phyloP scores from a whole-genome alignment of 2,113 vertebrate genomes.

The Hippoglossus stenolepis region DNA sequence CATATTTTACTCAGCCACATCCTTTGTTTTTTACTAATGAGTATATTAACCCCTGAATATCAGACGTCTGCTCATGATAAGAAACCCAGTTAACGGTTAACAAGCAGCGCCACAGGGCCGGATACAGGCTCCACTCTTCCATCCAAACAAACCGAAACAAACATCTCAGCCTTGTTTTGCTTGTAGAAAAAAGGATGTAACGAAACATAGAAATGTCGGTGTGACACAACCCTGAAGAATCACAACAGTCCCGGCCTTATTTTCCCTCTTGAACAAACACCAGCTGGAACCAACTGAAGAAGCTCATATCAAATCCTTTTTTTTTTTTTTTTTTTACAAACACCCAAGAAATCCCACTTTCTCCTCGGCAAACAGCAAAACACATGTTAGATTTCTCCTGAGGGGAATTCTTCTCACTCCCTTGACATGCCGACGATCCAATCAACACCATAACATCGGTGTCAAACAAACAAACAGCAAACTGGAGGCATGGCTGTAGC shows the following conservation, averaged over 20 bases:
- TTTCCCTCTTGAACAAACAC: slow-evolving; percentile 2
- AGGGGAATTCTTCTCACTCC: slow-evolving; percentile 34
- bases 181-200: neutral
- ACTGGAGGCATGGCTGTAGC: slow-evolving; percentile 15
- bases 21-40: neutral
- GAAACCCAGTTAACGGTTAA: neutral
- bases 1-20: neutral
- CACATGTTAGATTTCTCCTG: slow-evolving; percentile 15
- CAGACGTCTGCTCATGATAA: neutral
- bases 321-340: slow-evolving; percentile 28
- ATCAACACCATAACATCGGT: slow-evolving; percentile 24
- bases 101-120: neutral
- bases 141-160: slow-evolving; percentile 11
- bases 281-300: slow-evolving; percentile 5
- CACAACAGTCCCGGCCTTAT: neutral
- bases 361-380: slow-evolving; percentile 3
- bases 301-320: slow-evolving; percentile 21
- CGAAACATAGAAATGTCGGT: slow-evolving; percentile 1
- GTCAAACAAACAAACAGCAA: slow-evolving; percentile 37
- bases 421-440: slow-evolving; percentile 37
- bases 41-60: neutral
- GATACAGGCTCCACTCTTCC: neutral
- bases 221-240: slow-evolving; percentile 4
- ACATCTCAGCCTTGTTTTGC: neutral
- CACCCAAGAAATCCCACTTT: slow-evolving; percentile 19